Conservation (phyloP, 2,888 invertebrate genomes). For the Drosophila flavopinicola region DNA sequence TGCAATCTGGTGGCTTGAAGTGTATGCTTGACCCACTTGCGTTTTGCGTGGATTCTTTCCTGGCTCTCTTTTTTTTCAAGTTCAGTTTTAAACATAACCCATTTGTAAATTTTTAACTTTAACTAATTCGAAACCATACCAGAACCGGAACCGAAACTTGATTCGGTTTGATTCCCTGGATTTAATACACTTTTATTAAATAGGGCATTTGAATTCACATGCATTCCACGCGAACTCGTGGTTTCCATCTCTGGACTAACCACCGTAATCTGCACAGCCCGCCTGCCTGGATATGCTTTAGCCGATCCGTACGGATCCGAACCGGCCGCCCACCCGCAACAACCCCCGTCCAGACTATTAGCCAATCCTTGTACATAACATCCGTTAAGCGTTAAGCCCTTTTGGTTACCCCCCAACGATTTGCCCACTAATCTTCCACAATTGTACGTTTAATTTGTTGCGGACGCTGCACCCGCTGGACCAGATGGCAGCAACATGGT, state of each 20-base stretch:
- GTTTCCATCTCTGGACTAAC: slow-evolving; percentile 52
- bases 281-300: slow-evolving; percentile 15
- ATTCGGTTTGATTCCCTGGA: too few species aligned
- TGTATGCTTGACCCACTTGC: too few species aligned
- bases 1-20: too few species aligned
- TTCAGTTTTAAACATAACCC: too few species aligned
- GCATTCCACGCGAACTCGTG: neutral
- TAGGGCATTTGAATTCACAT: neutral
- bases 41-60: too few species aligned
- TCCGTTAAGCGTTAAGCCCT: slow-evolving; percentile 41
- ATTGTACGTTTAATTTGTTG: slow-evolving; percentile 74
- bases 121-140: too few species aligned
- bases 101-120: too few species aligned
- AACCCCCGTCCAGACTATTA: slow-evolving; percentile 15
- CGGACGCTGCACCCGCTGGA: slow-evolving; percentile 34
- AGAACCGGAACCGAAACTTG: too few species aligned
- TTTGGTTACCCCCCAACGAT: slow-evolving; percentile 43
- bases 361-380: slow-evolving; percentile 66
- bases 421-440: slow-evolving; percentile 73
- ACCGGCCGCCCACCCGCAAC: slow-evolving; percentile 2
- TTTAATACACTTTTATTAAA: neutral
- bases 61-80: too few species aligned
- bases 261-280: slow-evolving; percentile 16
- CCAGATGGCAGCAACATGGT: slow-evolving; percentile 84
- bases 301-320: slow-evolving; percentile 2